These are phyloP conservation scores for Pachyramphus minor DNA, from an alignment of 2,113 vertebrate genomes.

Conservation along the genomic window DNA sequence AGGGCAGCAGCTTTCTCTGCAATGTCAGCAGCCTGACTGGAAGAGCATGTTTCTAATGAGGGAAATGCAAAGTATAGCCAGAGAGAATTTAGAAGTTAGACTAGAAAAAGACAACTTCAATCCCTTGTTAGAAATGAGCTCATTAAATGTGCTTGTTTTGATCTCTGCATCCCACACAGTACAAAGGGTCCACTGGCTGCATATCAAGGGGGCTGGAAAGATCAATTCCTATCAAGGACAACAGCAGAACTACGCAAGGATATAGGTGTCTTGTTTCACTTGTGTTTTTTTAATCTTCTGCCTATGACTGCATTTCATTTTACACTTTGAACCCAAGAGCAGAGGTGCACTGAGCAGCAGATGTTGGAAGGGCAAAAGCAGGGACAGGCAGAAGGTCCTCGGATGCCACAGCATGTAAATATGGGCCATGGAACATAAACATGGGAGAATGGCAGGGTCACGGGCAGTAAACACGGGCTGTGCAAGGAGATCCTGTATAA, in stretches of 20 bases:
- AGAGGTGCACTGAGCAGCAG: not conserved
- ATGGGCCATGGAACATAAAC: not conserved
- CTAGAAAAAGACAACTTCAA: conserved; percentile 34
- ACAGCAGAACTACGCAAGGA: not conserved
- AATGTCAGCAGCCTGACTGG: conserved; percentile 6
- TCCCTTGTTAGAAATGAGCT: conserved; percentile 40
- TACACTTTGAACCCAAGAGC: conserved; percentile 9
- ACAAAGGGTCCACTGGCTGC: conserved; percentile 27
- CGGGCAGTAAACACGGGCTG: not conserved
- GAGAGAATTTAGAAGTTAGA: conserved; percentile 13
- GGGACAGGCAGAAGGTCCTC: not conserved
- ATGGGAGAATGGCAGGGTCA: not conserved
- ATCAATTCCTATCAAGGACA: conserved; percentile 37
- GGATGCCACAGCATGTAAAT: not conserved
- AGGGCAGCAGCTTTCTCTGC: not conserved
- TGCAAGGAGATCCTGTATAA: not conserved
- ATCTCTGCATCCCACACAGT: conserved; percentile 39
- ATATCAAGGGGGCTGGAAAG: not conserved
- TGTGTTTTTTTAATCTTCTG: not conserved
- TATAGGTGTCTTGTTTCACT: conserved; percentile 37
- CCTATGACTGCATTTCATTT: conserved; percentile 3
- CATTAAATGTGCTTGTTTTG: conserved; percentile 45
- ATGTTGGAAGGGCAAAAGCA: not conserved
- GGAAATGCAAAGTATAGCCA: conserved; percentile 44
- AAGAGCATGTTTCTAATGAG: conserved; percentile 31